Evolutionary conservation across 2,888 invertebrate species (phyloP).

Genomic region (Baccha elongata): DNA sequence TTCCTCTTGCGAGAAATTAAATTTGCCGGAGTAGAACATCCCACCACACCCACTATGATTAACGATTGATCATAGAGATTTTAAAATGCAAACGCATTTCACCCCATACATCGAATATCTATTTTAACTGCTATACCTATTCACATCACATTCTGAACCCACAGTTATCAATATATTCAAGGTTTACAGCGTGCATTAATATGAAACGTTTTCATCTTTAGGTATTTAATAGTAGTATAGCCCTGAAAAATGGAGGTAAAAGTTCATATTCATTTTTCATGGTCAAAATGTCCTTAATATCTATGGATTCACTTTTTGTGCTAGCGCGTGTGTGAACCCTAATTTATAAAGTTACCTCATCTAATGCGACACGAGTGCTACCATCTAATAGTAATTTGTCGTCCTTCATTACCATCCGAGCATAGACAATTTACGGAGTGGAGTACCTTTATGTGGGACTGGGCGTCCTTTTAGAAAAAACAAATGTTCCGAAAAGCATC

Average conservation of each 20-base stretch:
- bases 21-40: conserved; percentile 27
- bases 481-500: conserved; percentile 13
- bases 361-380: conserved; percentile 67
- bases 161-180: conserved; percentile 1
- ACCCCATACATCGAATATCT: background rate
- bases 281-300: conserved; percentile 48
- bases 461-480: conserved; percentile 17
- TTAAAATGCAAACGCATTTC: conserved; percentile 20
- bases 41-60: conserved; percentile 20
- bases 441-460: too few species aligned
- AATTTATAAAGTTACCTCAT: conserved; percentile 69
- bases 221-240: conserved; percentile 2
- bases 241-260: conserved; percentile 31
- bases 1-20: conserved; percentile 38
- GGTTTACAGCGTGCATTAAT: conserved; percentile 13
- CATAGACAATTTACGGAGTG: conserved; percentile 34
- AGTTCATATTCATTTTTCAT: conserved; percentile 24
- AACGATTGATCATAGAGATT: conserved; percentile 39
- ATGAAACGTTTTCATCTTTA: background rate
- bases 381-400: conserved; percentile 70
- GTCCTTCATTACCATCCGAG: conserved; percentile 64
- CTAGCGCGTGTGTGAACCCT: conserved; percentile 50
- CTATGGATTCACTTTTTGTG: conserved; percentile 41
- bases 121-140: background rate
- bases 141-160: background rate